These are phyloP conservation scores for Nephotettix cincticeps DNA, from an alignment of 1,140 invertebrate species.

Conservation along the genomic window DNA sequence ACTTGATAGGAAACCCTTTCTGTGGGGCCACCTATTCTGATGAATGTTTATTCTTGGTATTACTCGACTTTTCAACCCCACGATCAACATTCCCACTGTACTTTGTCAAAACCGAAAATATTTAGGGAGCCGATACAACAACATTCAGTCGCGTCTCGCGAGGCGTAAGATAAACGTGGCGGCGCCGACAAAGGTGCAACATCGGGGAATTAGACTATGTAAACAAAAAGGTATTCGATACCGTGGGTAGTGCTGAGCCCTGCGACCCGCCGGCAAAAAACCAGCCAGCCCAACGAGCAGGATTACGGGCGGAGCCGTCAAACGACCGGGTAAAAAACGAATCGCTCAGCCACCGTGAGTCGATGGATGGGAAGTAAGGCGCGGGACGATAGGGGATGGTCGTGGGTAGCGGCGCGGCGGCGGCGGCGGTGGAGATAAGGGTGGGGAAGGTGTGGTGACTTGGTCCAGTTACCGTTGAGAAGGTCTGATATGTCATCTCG, in stretches of 20 bases:
- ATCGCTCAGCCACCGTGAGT: slow-evolving; percentile 12
- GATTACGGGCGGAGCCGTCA: background rate
- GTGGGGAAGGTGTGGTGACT: too few relatives aligned
- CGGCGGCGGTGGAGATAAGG: too few relatives aligned
- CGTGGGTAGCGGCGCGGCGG: too few relatives aligned
- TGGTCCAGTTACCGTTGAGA: too few relatives aligned
- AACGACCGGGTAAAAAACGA: slow-evolving; percentile 2
- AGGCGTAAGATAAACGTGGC: slow-evolving; percentile 9
- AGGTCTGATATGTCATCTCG: too few relatives aligned
- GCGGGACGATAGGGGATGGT: too few relatives aligned
- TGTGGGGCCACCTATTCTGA: too few relatives aligned
- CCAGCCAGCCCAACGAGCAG: background rate
- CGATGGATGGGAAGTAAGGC: too few relatives aligned
- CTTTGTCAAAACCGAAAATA: background rate
- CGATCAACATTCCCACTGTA: too few relatives aligned
- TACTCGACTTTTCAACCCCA: too few relatives aligned
- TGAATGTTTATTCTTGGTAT: too few relatives aligned
- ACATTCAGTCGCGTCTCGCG: background rate
- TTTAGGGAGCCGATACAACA: slow-evolving; percentile 8
- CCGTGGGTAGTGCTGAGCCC: slow-evolving; percentile 4
- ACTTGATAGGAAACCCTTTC: too few relatives aligned
- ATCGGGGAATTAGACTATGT: slow-evolving; percentile 18
- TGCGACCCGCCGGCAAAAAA: background rate
- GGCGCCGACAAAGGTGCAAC: slow-evolving; percentile 16
- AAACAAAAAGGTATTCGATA: slow-evolving; percentile 20